Percentiles rank a stretch among this genome's conserved stretches.
Conservation (phyloP, 2,113 vertebrate genomes). For the Hyperoodon ampullatus region DNA sequence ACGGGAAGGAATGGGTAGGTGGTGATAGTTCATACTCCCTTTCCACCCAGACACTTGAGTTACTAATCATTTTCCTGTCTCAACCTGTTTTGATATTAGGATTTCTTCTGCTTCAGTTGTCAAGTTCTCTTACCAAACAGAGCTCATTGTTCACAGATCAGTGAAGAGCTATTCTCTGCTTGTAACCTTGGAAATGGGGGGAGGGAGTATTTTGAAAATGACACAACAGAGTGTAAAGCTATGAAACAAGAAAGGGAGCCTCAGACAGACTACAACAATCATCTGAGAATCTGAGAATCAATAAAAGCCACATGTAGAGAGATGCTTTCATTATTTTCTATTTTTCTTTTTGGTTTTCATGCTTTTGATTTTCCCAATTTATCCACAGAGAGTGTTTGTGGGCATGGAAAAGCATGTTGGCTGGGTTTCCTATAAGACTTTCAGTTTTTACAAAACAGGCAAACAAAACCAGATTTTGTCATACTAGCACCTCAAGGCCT, state of each 20-base stretch:
- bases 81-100: background rate
- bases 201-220: background rate
- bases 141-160: background rate
- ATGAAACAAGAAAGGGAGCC: background rate
- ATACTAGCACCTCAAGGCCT: background rate
- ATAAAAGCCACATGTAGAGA: background rate
- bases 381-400: background rate
- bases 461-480: background rate
- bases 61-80: conserved; percentile 26
- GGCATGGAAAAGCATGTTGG: background rate
- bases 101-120: conserved; percentile 28
- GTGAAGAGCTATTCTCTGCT: background rate
- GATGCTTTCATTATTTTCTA: conserved; percentile 15
- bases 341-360: background rate
- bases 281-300: background rate
- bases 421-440: background rate
- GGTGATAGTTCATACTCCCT: background rate
- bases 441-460: background rate
- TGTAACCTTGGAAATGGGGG: background rate
- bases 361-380: conserved; percentile 17
- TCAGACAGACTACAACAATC: background rate
- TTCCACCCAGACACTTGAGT: background rate
- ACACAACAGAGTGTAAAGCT: background rate
- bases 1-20: background rate
- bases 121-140: background rate